Conservation (phyloP, 2,797 vertebrate genomes). For the Syngnathus acus region DNA sequence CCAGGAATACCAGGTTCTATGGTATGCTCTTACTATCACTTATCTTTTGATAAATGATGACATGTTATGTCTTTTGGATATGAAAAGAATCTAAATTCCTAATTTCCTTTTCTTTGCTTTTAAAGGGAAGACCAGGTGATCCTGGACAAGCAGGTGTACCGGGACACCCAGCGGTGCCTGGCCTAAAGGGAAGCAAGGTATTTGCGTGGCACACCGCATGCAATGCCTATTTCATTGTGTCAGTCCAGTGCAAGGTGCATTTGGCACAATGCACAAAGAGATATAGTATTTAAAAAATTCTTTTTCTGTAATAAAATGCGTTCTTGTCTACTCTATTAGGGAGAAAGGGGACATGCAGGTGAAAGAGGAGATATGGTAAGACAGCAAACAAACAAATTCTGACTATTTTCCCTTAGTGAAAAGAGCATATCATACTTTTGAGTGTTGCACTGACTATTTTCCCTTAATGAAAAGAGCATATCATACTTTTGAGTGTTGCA, state of each 20-base stretch:
- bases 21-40: constrained; percentile 60
- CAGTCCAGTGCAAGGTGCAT: not conserved
- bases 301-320: not conserved
- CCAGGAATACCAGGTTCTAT: constrained; percentile 72
- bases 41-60: not conserved
- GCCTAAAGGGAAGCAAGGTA: constrained; percentile 82
- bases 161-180: constrained; percentile 84
- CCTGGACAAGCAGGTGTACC: constrained; percentile 76
- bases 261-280: not conserved
- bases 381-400: not conserved
- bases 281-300: not conserved
- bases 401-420: not conserved
- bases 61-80: not conserved
- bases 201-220: not conserved
- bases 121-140: constrained; percentile 79
- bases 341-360: constrained; percentile 80
- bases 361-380: constrained; percentile 81
- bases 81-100: not conserved
- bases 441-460: not conserved
- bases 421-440: not conserved
- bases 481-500: not conserved
- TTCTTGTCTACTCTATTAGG: constrained; percentile 61
- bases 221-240: not conserved
- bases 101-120: constrained; percentile 1
- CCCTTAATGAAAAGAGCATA: not conserved